phyloP scores from a whole-genome alignment of 1,140 invertebrate genomes.

The Drosophila pallidifrons region DNA sequence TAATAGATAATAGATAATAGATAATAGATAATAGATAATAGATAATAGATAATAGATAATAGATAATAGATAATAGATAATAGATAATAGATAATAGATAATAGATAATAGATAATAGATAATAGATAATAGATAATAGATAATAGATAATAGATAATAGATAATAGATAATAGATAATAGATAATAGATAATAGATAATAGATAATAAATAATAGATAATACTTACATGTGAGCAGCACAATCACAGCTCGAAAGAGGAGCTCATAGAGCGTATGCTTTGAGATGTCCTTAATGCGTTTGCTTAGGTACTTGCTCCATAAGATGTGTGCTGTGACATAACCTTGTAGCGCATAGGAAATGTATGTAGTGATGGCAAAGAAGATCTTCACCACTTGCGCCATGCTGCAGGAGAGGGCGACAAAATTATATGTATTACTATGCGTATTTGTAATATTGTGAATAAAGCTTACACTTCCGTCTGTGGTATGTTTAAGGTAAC shows the following conservation, averaged over 20 bases:
- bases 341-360: slow-evolving; percentile 97
- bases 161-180: not conserved
- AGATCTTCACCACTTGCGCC: slow-evolving; percentile 91
- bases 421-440: too few relatives aligned
- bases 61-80: not conserved
- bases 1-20: too few relatives aligned
- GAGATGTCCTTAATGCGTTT: slow-evolving; percentile 86
- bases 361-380: slow-evolving; percentile 95
- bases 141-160: not conserved
- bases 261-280: slow-evolving; percentile 87
- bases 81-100: not conserved
- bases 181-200: not conserved
- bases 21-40: too few relatives aligned
- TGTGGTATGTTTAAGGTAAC: slow-evolving; percentile 91
- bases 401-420: too few relatives aligned
- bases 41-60: too few relatives aligned
- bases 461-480: slow-evolving; percentile 84
- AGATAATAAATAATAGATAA: not conserved
- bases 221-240: slow-evolving; percentile 91
- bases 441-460: not conserved
- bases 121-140: not conserved
- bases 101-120: not conserved
- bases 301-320: slow-evolving; percentile 91
- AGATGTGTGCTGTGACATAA: slow-evolving; percentile 96
- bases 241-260: slow-evolving; percentile 87